These are phyloP conservation scores for Bungarus multicinctus DNA, from an alignment of 2,113 vertebrate genomes.

Conservation along the genomic window DNA sequence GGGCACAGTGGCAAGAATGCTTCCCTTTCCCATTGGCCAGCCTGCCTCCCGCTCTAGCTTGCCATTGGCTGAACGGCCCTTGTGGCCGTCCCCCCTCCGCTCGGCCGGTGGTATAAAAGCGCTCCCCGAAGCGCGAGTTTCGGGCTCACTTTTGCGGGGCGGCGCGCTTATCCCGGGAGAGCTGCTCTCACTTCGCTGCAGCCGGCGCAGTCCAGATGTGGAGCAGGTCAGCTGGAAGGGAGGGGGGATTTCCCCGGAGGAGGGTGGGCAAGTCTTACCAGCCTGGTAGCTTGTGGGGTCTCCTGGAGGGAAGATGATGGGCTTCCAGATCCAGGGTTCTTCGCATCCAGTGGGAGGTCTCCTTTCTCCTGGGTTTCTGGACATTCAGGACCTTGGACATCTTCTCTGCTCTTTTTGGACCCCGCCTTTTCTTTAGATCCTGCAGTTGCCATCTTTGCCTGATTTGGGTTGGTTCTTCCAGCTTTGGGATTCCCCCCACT, in stretches of 20 bases:
- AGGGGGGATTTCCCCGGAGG: neutral
- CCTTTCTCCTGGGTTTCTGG: neutral
- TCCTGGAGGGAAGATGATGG: neutral
- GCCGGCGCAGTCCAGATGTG: neutral
- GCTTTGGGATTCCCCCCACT: neutral
- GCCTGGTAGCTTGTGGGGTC: neutral
- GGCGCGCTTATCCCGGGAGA: neutral
- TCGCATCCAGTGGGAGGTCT: neutral
- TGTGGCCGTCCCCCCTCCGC: neutral
- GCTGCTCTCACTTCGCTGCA: neutral
- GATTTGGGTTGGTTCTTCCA: neutral
- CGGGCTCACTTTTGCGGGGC: neutral
- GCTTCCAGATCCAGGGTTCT: neutral
- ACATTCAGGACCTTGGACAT: neutral
- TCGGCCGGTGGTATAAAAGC: neutral
- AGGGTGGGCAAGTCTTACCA: neutral
- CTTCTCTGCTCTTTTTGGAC: neutral
- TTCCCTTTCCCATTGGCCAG: slow-evolving; percentile 30
- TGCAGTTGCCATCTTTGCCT: neutral
- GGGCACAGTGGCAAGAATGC: slow-evolving; percentile 70
- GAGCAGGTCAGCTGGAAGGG: neutral
- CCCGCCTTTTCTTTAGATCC: neutral
- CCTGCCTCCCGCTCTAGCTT: rapidly evolving
- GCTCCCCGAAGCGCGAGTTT: neutral
- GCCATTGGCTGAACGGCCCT: slow-evolving; percentile 23